phyloP scores from a whole-genome alignment of 2,797 vertebrate genomes.

The Semotilus atromaculatus region DNA sequence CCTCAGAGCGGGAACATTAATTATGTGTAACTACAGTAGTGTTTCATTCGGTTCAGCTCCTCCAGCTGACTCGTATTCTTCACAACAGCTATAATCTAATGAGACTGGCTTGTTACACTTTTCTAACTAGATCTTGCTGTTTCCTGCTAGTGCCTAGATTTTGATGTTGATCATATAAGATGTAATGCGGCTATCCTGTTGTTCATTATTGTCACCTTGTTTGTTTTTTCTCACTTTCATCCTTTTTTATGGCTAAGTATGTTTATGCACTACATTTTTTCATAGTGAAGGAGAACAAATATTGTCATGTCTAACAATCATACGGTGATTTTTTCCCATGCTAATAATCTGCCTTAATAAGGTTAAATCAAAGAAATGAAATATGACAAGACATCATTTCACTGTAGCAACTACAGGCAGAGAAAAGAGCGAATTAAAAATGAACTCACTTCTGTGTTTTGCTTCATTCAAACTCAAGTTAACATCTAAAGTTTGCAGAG shows the following conservation, averaged over 20 bases:
- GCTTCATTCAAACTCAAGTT: neutral
- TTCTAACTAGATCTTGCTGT: constrained; percentile 8
- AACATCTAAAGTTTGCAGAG: neutral
- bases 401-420: neutral
- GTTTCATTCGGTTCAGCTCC: neutral
- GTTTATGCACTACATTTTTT: neutral
- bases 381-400: neutral
- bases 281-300: neutral
- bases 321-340: neutral
- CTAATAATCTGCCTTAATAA: neutral
- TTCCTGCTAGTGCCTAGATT: neutral
- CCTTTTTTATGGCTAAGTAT: neutral
- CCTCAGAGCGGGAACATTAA: neutral
- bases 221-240: neutral
- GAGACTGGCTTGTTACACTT: constrained; percentile 10
- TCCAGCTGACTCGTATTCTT: constrained; percentile 8
- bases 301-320: neutral
- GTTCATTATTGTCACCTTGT: neutral
- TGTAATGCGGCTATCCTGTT: neutral
- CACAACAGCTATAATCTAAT: constrained; percentile 9
- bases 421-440: neutral
- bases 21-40: neutral
- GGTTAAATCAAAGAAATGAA: neutral
- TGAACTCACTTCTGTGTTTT: neutral
- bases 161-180: constrained; percentile 12